Percentiles rank a stretch among this genome's conserved stretches.
Conservation (phyloP, 2,797 vertebrate genomes). For the Neosilurus mollespiculum region DNA sequence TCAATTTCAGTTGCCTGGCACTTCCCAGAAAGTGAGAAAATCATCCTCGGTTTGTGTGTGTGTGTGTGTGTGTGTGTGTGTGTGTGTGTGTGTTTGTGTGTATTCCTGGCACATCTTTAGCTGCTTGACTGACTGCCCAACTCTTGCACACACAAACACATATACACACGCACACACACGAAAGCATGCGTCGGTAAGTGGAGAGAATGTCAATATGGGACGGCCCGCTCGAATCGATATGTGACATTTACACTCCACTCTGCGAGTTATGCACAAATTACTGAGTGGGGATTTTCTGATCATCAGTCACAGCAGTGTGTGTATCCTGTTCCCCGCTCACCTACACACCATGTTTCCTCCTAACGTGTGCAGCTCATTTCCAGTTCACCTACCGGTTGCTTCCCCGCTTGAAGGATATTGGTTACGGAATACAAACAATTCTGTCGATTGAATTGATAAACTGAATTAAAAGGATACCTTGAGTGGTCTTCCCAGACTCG, state of each 20-base stretch:
- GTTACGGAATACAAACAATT: no score
- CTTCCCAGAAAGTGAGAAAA: slow-evolving; percentile 57
- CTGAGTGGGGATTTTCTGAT: slow-evolving; percentile 32
- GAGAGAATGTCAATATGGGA: slow-evolving; percentile 77
- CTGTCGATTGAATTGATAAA: no score
- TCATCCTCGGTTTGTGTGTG: slow-evolving; percentile 41
- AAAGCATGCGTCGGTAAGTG: slow-evolving; percentile 68
- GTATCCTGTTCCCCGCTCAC: slow-evolving; percentile 28
- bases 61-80: slow-evolving; percentile 19
- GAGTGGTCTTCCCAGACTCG: no score
- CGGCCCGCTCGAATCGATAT: slow-evolving; percentile 57
- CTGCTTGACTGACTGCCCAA: slow-evolving; percentile 44
- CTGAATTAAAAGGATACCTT: no score
- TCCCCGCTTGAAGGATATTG: neutral
- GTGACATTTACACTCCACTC: slow-evolving; percentile 71
- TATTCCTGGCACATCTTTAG: slow-evolving; percentile 70
- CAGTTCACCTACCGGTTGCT: neutral
- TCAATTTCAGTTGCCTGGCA: slow-evolving; percentile 47
- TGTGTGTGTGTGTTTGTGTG: slow-evolving; percentile 21
- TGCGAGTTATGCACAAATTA: slow-evolving; percentile 52
- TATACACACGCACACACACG: neutral
- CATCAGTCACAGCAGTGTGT: slow-evolving; percentile 36
- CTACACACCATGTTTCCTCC: slow-evolving; percentile 8
- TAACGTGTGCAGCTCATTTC: neutral
- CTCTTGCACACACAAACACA: slow-evolving; percentile 33